Percentiles rank a stretch among this genome's conserved stretches.
Evolutionary conservation across 2,113 vertebrate genomes (phyloP).

Genomic region (Spizaetus ornatus): DNA sequence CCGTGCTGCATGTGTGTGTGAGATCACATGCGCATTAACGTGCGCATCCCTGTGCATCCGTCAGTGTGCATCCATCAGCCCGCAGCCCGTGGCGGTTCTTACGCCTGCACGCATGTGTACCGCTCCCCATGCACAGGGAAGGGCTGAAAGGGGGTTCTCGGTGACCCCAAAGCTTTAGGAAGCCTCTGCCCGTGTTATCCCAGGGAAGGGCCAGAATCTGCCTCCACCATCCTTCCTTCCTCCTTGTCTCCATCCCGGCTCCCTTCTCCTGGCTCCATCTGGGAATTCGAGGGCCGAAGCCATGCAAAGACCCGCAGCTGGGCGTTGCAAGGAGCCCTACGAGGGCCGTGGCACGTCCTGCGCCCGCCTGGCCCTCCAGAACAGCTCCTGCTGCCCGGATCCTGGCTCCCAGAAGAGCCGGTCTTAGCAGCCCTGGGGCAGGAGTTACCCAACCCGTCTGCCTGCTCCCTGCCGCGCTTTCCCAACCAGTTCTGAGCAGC

Average conservation of each 20-base stretch:
- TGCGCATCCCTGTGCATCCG: background rate
- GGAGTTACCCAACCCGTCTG: constrained; percentile 40
- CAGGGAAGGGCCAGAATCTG: no score
- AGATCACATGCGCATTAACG: background rate
- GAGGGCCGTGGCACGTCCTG: constrained; percentile 2
- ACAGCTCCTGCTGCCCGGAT: background rate
- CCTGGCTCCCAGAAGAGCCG: background rate
- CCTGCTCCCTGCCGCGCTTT: background rate
- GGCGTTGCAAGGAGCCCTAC: background rate
- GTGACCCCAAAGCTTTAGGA: background rate
- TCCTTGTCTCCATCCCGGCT: background rate
- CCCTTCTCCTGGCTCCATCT: accelerated
- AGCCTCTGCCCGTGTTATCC: background rate
- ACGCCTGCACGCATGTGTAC: background rate
- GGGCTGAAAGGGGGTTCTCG: background rate
- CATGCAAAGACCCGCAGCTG: accelerated
- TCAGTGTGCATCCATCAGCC: background rate
- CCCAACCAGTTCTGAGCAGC: background rate
- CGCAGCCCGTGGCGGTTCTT: background rate
- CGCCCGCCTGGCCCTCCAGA: background rate
- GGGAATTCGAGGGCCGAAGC: background rate
- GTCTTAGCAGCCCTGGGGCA: constrained; percentile 21
- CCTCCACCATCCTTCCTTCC: background rate
- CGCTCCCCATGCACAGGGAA: accelerated
- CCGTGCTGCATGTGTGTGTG: background rate